These are phyloP conservation scores for Pangasius djambal DNA, from an alignment of 2,797 vertebrate genomes.

Conservation along the genomic window DNA sequence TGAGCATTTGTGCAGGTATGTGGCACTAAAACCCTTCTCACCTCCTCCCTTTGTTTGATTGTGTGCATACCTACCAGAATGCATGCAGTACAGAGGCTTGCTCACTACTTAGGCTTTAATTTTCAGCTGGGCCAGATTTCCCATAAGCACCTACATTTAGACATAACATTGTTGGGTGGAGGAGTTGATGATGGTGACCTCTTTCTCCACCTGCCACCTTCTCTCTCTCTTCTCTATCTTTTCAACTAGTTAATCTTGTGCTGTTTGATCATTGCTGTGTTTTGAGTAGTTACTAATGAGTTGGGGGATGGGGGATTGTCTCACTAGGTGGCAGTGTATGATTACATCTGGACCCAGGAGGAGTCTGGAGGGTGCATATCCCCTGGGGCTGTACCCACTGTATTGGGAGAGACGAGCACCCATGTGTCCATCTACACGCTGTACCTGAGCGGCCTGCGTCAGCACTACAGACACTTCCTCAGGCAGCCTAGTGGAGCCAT, in stretches of 20 bases:
- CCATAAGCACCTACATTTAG: neutral
- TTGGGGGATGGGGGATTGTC: conserved; percentile 64
- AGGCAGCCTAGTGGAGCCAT: conserved; percentile 85
- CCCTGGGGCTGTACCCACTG: conserved; percentile 44
- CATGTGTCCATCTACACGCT: conserved; percentile 81
- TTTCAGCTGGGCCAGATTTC: conserved; percentile 25
- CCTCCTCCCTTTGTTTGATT: conserved; percentile 48
- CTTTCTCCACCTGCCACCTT: neutral
- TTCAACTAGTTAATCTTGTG: neutral
- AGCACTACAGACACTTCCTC: conserved; percentile 86
- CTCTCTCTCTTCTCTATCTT: neutral
- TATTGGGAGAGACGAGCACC: conserved; percentile 72
- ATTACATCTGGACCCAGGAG: conserved; percentile 84
- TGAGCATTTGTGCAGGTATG: conserved; percentile 71
- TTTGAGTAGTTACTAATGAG: conserved; percentile 64
- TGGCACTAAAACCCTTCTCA: conserved; percentile 60
- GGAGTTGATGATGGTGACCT: neutral
- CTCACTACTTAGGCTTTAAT: neutral
- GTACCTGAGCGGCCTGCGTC: conserved; percentile 80
- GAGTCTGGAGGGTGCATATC: conserved; percentile 69
- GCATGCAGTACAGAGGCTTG: conserved; percentile 1
- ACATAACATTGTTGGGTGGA: neutral
- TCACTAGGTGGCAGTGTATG: conserved; percentile 89
- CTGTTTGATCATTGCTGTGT: neutral
- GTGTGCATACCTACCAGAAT: neutral